These are phyloP conservation scores for Diarsia rubi DNA, from an alignment of 2,888 invertebrate genomes.

Conservation along the genomic window DNA sequence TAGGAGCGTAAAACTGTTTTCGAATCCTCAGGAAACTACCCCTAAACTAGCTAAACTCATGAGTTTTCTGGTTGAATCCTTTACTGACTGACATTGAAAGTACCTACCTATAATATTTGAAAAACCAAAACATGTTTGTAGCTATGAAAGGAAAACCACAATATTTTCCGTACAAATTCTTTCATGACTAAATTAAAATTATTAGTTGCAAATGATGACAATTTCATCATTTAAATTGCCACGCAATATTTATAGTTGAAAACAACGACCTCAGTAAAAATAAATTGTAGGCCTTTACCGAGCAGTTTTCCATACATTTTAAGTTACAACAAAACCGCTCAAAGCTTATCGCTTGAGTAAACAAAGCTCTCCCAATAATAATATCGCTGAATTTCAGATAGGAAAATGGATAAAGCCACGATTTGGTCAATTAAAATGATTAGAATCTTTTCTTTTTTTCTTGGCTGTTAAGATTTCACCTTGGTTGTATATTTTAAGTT, in stretches of 20 bases:
- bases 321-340: constrained; percentile 18
- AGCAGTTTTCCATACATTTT: neutral
- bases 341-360: constrained; percentile 33
- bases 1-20: too few relatives aligned
- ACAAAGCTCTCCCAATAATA: constrained; percentile 47
- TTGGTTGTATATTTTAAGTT: neutral
- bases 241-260: neutral
- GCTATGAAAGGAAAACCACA: neutral
- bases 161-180: neutral
- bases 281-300: neutral
- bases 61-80: too few relatives aligned
- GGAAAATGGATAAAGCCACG: constrained; percentile 25
- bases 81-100: neutral
- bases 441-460: constrained; percentile 11
- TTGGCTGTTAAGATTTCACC: neutral
- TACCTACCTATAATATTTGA: neutral
- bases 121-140: neutral
- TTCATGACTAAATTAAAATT: neutral
- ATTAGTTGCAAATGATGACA: neutral
- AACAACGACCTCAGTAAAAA: neutral
- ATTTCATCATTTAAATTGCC: neutral
- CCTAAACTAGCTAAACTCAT: too few relatives aligned
- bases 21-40: too few relatives aligned
- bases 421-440: constrained; percentile 43
- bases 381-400: constrained; percentile 28